Conservation (phyloP, 2,888 invertebrate genomes). For the Mythimna lalbum region DNA sequence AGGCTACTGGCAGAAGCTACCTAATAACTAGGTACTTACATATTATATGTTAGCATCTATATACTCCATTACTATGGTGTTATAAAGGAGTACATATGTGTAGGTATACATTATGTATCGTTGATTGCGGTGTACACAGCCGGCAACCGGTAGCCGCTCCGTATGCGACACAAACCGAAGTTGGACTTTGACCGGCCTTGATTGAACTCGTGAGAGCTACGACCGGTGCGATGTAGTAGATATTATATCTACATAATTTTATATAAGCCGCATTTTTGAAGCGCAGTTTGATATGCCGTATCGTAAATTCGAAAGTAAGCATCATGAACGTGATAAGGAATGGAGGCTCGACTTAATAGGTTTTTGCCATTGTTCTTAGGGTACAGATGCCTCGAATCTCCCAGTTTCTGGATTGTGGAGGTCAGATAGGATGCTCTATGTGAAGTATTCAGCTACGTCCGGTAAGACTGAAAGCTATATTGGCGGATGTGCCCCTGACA, state of each 20-base stretch:
- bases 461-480: too few species aligned
- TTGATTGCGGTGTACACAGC: conserved; percentile 29
- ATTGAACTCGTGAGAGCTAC: conserved; percentile 65
- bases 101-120: conserved; percentile 7
- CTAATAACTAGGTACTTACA: neutral
- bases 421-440: neutral
- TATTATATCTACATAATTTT: conserved; percentile 59
- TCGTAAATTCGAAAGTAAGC: conserved; percentile 20
- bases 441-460: too few species aligned
- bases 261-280: conserved; percentile 69
- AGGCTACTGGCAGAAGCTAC: neutral
- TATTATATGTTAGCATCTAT: neutral
- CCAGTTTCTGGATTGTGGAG: neutral
- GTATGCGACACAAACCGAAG: conserved; percentile 65
- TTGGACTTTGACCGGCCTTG: conserved; percentile 85
- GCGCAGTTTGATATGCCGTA: conserved; percentile 31
- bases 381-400: too few species aligned
- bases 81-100: neutral
- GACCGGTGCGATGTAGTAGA: neutral
- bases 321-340: neutral
- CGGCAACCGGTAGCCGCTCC: conserved; percentile 16
- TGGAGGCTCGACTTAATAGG: neutral
- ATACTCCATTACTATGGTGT: neutral
- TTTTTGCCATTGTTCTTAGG: too few species aligned
- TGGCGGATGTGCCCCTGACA: too few species aligned